Evolutionary conservation across 2,113 vertebrate genomes (phyloP).

Genomic region (Noctilio leporinus): DNA sequence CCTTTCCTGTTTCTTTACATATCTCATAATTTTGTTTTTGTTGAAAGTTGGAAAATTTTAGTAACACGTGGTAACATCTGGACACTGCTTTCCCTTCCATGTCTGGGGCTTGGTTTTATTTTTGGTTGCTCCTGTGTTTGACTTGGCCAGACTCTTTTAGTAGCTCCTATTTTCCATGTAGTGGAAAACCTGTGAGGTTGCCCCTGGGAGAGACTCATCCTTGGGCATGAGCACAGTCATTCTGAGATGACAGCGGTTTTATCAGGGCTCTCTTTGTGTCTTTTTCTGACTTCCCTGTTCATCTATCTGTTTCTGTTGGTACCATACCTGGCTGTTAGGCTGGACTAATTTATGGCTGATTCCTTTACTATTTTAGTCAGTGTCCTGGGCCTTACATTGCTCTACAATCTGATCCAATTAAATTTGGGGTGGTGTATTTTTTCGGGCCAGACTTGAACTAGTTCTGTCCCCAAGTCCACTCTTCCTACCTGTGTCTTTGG

Average conservation of each 20-base stretch:
- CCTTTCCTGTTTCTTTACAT: background rate
- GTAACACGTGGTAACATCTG: background rate
- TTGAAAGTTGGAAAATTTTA: background rate
- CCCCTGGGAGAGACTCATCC: background rate
- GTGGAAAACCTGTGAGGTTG: background rate
- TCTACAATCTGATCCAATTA: background rate
- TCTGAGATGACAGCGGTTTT: background rate
- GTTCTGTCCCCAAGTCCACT: background rate
- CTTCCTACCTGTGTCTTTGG: background rate
- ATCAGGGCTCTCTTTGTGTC: background rate
- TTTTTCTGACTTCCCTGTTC: background rate
- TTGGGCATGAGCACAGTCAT: background rate
- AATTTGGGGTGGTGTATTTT: background rate
- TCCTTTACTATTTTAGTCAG: background rate
- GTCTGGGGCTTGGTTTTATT: background rate
- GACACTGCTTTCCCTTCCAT: background rate
- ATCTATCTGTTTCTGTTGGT: background rate
- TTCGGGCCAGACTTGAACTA: background rate
- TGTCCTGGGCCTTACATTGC: background rate
- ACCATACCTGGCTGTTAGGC: background rate
- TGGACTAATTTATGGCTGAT: background rate
- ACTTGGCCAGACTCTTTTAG: background rate
- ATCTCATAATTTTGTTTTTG: background rate
- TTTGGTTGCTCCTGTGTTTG: background rate
- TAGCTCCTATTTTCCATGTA: background rate